Evolutionary conservation across 2,113 vertebrate genomes (phyloP).

Genomic region (Equus quagga): DNA sequence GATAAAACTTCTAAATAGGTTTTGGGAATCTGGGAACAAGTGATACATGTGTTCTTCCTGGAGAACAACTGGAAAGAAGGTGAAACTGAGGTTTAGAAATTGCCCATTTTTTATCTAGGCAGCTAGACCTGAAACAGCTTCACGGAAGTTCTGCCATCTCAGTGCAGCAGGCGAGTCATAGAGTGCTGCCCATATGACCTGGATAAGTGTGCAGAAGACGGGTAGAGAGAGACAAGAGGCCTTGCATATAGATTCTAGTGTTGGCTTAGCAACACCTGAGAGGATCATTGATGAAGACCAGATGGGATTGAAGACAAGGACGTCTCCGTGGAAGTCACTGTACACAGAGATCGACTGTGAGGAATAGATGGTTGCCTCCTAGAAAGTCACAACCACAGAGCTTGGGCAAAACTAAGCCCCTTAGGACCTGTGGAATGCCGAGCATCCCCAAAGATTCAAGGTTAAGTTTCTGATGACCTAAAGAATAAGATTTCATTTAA

Average conservation of each 20-base stretch:
- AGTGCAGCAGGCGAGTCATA: fast-evolving
- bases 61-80: not conserved
- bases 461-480: not conserved
- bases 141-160: not conserved
- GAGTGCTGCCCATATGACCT: not conserved
- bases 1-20: no score
- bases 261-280: not conserved
- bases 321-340: not conserved
- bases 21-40: not conserved
- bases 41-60: not conserved
- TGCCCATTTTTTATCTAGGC: not conserved
- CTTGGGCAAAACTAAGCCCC: not conserved
- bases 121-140: not conserved
- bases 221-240: not conserved
- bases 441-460: not conserved
- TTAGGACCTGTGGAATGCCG: not conserved
- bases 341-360: not conserved
- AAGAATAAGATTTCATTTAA: not conserved
- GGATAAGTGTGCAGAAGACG: not conserved
- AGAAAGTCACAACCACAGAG: not conserved
- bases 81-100: not conserved
- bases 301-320: not conserved
- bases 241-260: not conserved
- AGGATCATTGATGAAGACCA: not conserved
- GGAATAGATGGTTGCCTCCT: not conserved